Base-by-base conservation (phyloP, 1,140 invertebrate genomes). In the Musca vetustissima region DNA sequence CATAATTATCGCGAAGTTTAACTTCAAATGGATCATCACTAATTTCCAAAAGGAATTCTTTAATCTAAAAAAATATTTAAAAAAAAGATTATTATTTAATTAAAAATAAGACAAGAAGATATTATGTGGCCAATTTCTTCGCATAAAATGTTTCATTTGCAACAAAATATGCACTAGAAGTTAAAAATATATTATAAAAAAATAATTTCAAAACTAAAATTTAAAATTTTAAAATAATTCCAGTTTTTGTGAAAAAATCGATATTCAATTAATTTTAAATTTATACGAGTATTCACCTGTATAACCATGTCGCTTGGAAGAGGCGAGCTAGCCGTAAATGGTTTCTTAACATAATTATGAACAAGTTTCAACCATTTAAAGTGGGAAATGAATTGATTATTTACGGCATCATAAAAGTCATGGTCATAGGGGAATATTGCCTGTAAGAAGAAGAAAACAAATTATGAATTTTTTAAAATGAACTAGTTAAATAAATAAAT, bases 1-100 rank as follows among this genome's bases (percentile, higher is more conserved):
- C 96, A 82, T 96, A 98, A 83, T 98, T 99, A 75, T 98, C 95
- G 1, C 96, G 87, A 2, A 99, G 84, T 77, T 94, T 95, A 0
- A 98, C 95, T 85, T 99, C 97, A 81, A 99, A 99, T 1, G 96
- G 96, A 89, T 99, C 97, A 83, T 99, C 98, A 71, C 91, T 92
- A 80, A 99, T 89, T 85, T 98, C 94, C 68, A 99, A 89, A 3
- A 91, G 79, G 78, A 96, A 91, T 73, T 92, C 91, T 79, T 92
- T 91, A 19, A 93, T 87, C 90, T 92, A 71, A 59, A 81, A 75
- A 68, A 21, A n/a, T n/a, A n/a, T n/a, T n/a, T n/a, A n/a, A n/a
- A n/a, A n/a, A n/a, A n/a, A 11, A 25, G 24, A 25, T 49, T 49
- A 49, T 49, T 49, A 49, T 15, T 49, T 49, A 19, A 1, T 14